Conservation (phyloP, 2,113 vertebrate species). For the Cinclus cinclus region DNA sequence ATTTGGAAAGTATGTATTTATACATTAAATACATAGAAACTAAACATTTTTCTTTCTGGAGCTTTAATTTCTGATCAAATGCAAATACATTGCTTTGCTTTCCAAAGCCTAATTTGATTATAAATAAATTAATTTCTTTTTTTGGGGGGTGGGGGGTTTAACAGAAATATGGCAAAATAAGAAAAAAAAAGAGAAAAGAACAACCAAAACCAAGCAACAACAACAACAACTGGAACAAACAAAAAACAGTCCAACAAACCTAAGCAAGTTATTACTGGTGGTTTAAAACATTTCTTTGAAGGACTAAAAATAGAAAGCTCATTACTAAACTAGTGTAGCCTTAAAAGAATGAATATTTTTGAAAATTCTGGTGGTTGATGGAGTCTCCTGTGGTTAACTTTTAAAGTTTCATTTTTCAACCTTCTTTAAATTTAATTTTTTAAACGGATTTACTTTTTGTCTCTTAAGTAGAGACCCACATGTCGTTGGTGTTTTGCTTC, state of each 20-base stretch:
- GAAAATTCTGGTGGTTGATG: neutral
- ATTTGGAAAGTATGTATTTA: neutral
- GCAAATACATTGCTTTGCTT: neutral
- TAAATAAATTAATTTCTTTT: neutral
- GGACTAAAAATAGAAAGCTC: neutral
- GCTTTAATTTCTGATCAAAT: neutral
- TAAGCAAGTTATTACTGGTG: neutral
- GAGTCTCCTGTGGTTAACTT: neutral
- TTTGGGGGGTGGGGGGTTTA: neutral
- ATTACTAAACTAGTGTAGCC: neutral
- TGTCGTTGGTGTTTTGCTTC: neutral
- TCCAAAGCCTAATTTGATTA: neutral
- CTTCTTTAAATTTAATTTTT: neutral
- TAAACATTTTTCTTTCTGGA: neutral
- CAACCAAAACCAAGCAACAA: neutral
- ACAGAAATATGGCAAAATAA: neutral
- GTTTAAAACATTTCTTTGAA: neutral
- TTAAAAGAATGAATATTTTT: neutral
- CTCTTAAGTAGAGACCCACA: neutral
- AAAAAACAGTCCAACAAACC: neutral
- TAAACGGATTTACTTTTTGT: neutral
- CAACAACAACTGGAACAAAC: neutral
- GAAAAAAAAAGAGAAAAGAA: fast-evolving
- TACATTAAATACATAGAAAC: neutral
- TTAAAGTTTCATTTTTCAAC: neutral